Evolutionary conservation across 2,888 invertebrate species (phyloP), one percentile per base, ranked within the genome.

Genomic region (Geophilus truncorum): DNA sequence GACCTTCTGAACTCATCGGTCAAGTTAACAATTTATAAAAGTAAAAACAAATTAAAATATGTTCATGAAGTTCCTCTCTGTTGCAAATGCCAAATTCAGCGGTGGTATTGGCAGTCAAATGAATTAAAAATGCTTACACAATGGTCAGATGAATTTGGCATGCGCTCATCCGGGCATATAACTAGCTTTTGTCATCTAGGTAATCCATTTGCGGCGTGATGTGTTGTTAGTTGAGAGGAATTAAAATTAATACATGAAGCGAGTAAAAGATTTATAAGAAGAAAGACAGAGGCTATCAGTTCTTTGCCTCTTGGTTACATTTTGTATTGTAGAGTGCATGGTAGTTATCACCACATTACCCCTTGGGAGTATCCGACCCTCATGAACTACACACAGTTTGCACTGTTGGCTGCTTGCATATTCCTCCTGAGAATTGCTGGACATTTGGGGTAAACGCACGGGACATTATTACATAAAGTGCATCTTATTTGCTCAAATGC

Each of bases 401-500:
- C 62, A 25, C 62, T 25, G 3, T 62, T 25, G 25, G 25, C 25
- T 62, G 23, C 62, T 9, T 10, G 25, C 25, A 25, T 25, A 25
- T 62, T 62, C 28, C 25, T 62, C 62, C 9, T 25, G 62, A 62
- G 62, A 62, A 62, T 23, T 62, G 62, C 62, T 7, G 25, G 62
- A 25, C 62, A 62, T 62, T 62, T 62, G 62, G 28, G 62, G 62
- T 23, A 23, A 25, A 23, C 25, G 62, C 25, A 25, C 21, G 28
- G 62, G 62, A 25, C 62, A 62, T 62, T 62, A 62, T 62, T 62
- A 23, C 28, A 62, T 62, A 62, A 62, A 25, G 25, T 23, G 62
- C 62, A 62, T 62, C 62, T 62, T 62, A 62, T 62, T 62, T 62
- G 62, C 62, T 62, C 23, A 62, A 62, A 62, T 62, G 62, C 62